Evolutionary conservation across 1,140 invertebrate genomes (phyloP).

Genomic region (Drosophila persimilis): DNA sequence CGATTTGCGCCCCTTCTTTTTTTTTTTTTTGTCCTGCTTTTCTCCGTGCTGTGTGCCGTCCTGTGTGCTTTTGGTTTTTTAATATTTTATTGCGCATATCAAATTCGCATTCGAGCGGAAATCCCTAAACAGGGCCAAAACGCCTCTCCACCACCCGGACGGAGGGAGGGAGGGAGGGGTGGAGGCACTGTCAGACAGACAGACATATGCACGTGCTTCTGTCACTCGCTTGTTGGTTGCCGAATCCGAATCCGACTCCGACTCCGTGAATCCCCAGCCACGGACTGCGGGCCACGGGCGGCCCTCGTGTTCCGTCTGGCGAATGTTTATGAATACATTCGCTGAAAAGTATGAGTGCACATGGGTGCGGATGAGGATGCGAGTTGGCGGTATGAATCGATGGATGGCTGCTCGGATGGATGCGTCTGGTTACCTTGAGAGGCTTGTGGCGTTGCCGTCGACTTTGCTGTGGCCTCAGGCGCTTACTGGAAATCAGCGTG

Average conservation of each 20-base stretch:
- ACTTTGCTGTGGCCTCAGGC: conserved; percentile 40
- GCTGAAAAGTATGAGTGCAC: conserved; percentile 3
- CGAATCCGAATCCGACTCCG: not conserved
- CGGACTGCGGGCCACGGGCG: no score
- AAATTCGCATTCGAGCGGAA: conserved; percentile 79
- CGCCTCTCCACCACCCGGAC: conserved; percentile 14
- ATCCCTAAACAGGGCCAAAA: conserved; percentile 75
- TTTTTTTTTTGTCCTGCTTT: no score
- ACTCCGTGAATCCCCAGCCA: conserved; percentile 1
- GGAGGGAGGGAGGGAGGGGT: no score
- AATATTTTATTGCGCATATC: conserved; percentile 81
- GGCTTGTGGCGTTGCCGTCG: conserved; percentile 10
- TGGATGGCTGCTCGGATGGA: conserved; percentile 4
- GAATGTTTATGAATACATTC: conserved; percentile 78
- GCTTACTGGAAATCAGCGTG: conserved; percentile 68
- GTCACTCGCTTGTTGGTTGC: conserved; percentile 75
- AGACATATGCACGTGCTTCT: conserved; percentile 64
- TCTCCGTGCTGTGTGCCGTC: not conserved
- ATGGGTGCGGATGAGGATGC: conserved; percentile 1
- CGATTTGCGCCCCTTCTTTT: conserved; percentile 36
- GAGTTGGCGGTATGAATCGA: conserved; percentile 1
- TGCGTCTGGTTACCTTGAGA: conserved; percentile 56
- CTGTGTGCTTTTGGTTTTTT: conserved; percentile 52
- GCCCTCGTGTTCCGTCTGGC: conserved; percentile 52
- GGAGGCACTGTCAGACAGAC: not conserved